A percentile compares a stretch with the other conserved stretches of the same genome.
Conservation (phyloP, 2,888 invertebrate species). For the Cheilosia grossa region DNA sequence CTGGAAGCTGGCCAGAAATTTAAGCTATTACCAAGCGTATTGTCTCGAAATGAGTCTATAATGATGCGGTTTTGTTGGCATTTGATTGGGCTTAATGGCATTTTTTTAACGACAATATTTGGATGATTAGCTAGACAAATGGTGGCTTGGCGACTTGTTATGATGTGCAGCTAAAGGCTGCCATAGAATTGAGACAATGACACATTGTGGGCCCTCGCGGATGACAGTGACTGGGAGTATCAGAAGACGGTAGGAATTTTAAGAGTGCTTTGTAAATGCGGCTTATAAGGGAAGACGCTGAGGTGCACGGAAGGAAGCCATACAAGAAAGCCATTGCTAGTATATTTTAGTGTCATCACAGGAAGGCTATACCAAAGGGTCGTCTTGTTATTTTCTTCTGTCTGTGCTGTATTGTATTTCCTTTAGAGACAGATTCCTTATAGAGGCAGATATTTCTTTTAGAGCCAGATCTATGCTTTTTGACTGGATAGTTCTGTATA, state of each 20-base stretch:
- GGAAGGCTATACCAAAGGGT: too few relatives aligned
- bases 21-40: constrained; percentile 35
- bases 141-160: constrained; percentile 32
- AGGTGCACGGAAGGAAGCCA: too few relatives aligned
- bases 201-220: not conserved
- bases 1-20: constrained; percentile 51
- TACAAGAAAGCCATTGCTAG: too few relatives aligned
- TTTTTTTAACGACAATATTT: constrained; percentile 55
- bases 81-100: constrained; percentile 61
- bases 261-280: not conserved
- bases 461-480: too few relatives aligned
- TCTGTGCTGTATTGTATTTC: too few relatives aligned
- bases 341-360: too few relatives aligned
- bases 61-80: constrained; percentile 48
- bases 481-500: too few relatives aligned
- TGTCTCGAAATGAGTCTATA: constrained; percentile 38
- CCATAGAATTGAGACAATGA: not conserved
- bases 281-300: too few relatives aligned
- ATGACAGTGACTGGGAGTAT: not conserved
- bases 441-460: too few relatives aligned
- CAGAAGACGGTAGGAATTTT: not conserved
- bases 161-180: constrained; percentile 22
- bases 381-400: too few relatives aligned
- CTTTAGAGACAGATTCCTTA: too few relatives aligned
- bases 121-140: constrained; percentile 56